Conservation (phyloP, 2,888 invertebrate species). For the Cerceris ruficornis region DNA sequence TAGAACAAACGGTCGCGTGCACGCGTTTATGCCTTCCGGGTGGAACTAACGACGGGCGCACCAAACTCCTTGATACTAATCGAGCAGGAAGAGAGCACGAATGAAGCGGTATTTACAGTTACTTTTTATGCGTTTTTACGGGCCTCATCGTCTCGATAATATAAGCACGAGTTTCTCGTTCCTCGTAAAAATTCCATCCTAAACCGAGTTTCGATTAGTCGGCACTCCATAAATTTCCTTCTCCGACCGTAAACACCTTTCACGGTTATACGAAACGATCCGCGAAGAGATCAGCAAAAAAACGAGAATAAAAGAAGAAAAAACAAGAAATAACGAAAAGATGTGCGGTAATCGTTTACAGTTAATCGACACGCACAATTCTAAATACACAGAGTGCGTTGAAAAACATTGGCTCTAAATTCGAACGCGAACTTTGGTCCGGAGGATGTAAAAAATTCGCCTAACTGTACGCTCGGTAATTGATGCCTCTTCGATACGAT, state of each 20-base stretch:
- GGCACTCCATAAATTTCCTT: conserved; percentile 7
- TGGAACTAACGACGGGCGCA: conserved; percentile 41
- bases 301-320: neutral
- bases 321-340: no score
- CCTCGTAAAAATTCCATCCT: conserved; percentile 41
- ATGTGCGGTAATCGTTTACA: neutral
- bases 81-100: conserved; percentile 31
- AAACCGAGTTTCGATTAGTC: conserved; percentile 20
- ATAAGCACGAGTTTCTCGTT: neutral
- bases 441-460: conserved; percentile 4
- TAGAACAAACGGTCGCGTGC: conserved; percentile 22
- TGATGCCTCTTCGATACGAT: no score
- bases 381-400: neutral
- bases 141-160: neutral
- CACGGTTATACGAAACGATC: neutral
- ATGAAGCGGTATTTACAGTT: conserved; percentile 43
- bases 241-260: neutral
- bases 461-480: no score
- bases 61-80: conserved; percentile 35
- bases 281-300: neutral
- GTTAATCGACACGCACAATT: neutral
- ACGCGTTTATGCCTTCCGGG: conserved; percentile 23
- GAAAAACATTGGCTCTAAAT: neutral
- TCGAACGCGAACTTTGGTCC: neutral
- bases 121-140: conserved; percentile 44